Base-by-base conservation (phyloP, 2,113 vertebrate species). In the Rhinopomastus cyanomelas region DNA sequence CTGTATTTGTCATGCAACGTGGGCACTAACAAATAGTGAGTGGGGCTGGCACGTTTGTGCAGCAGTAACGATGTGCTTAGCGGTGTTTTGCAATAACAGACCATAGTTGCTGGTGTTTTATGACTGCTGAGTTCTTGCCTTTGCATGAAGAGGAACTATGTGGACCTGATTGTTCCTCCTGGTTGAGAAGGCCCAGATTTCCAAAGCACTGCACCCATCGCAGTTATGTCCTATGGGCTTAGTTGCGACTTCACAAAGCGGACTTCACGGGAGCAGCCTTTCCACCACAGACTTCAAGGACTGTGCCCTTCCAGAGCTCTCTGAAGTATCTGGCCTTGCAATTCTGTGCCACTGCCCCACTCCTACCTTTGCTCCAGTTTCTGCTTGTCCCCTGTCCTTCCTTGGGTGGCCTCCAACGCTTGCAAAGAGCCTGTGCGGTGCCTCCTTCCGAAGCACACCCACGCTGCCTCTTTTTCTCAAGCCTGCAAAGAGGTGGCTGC, bases 381-480 rank as follows among this genome's bases (percentile, higher is more conserved):
- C 60, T 67, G 13, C 19, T 67, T 22, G 18, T 36, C 49, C 12
- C 19, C 11, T 29, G 29, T 19, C 30, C 23, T 49, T 42, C 53
- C 26, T 75, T 55, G 46, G 48, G 39, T 51, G 6, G 4, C n/a
- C 51, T 16, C 18, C 22, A 46, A 46, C 0, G 2, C 48, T 17
- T 0, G 3, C 32, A 49, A 67, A 66, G 12, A 26, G 13, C 29
- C 21, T 0, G 0, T 60, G 53, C 12, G 6, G 39, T 6, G 12
- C 48, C 22, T 36, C 48, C 26, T 60, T 55, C 34, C 19, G 39
- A 56, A 74, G 30, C 0, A 2, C 42, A 62, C 25, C 49, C 19
- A 12, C 23, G 22, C 42, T 80, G 34, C 21, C 34, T 34, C 22
- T 14, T 74, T 61, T 48, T 25, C 32, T n/a, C 26, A 32, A 80